A percentile compares a stretch with the other conserved stretches of the same genome.
phyloP scores from a whole-genome alignment of 1,140 invertebrate species.

The Penaeus japonicus region DNA sequence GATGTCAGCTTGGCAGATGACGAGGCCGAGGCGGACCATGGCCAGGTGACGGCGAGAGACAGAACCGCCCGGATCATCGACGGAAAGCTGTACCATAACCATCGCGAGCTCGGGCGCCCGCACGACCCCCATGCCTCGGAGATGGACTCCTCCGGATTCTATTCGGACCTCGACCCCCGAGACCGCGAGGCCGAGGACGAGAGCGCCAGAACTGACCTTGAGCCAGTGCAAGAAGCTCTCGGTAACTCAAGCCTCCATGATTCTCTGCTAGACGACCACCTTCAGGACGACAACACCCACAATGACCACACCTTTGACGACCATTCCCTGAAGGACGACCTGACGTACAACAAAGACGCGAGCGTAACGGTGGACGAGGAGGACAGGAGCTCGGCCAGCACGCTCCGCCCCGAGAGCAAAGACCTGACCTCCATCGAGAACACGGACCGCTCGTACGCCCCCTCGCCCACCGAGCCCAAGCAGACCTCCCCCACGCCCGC shows the following conservation, averaged over 20 bases:
- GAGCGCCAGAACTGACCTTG: slow-evolving; percentile 48
- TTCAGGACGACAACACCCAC: slow-evolving; percentile 13
- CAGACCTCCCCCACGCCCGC: background rate
- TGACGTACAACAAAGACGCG: slow-evolving; percentile 7
- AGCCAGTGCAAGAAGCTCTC: slow-evolving; percentile 47
- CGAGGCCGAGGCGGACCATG: slow-evolving; percentile 51
- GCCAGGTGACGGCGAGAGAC: slow-evolving; percentile 43
- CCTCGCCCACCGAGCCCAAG: background rate
- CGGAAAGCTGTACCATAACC: slow-evolving; percentile 57
- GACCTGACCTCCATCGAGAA: slow-evolving; percentile 21
- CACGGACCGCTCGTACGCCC: background rate
- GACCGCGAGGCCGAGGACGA: slow-evolving; percentile 55
- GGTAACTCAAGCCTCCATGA: slow-evolving; percentile 30
- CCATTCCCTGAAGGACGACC: slow-evolving; percentile 42
- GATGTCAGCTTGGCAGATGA: slow-evolving; percentile 58
- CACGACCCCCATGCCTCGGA: slow-evolving; percentile 53
- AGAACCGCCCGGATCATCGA: slow-evolving; percentile 56
- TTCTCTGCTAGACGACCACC: slow-evolving; percentile 36
- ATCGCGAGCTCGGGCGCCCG: slow-evolving; percentile 49
- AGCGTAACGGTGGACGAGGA: slow-evolving; percentile 47
- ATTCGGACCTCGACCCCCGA: slow-evolving; percentile 57
- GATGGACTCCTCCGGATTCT: slow-evolving; percentile 59
- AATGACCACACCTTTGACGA: slow-evolving; percentile 35
- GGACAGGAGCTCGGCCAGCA: slow-evolving; percentile 51
- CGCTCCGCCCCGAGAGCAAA: slow-evolving; percentile 43